These are phyloP conservation scores for Strix uralensis DNA, from an alignment of 2,113 vertebrate species.

Conservation along the genomic window DNA sequence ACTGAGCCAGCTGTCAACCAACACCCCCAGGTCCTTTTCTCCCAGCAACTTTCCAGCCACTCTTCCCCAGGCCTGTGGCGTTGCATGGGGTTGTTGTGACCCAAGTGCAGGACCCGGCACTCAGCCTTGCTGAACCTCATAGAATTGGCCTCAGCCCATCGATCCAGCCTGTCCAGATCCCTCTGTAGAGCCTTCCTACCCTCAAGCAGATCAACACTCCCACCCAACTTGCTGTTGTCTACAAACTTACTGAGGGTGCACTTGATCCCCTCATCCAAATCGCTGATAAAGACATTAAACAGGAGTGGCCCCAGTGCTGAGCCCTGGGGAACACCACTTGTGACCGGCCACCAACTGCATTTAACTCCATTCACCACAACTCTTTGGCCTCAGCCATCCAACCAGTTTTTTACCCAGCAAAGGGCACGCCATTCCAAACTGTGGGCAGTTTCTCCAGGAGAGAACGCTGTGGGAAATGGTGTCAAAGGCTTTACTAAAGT, in stretches of 20 bases:
- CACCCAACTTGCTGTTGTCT: neutral
- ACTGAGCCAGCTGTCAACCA: fast-evolving
- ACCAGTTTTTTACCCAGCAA: neutral
- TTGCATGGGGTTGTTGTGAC: too few species aligned
- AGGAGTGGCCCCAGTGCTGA: neutral
- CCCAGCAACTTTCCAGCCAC: neutral
- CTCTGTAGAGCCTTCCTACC: neutral
- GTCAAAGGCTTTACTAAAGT: neutral
- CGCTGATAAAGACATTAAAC: neutral
- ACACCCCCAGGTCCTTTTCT: neutral
- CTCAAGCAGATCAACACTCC: neutral
- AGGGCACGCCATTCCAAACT: neutral
- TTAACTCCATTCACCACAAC: neutral
- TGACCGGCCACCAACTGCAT: neutral
- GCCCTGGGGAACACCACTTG: neutral
- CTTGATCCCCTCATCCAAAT: neutral
- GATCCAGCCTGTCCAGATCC: neutral
- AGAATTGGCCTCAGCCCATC: neutral
- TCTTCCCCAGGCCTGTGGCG: too few species aligned
- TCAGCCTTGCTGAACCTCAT: neutral
- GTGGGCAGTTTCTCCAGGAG: neutral
- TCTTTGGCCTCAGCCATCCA: neutral
- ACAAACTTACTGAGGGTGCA: neutral
- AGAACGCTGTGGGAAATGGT: neutral
- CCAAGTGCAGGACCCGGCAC: neutral